phyloP scores from a whole-genome alignment of 2,888 invertebrate genomes.

The Eulithis testata region DNA sequence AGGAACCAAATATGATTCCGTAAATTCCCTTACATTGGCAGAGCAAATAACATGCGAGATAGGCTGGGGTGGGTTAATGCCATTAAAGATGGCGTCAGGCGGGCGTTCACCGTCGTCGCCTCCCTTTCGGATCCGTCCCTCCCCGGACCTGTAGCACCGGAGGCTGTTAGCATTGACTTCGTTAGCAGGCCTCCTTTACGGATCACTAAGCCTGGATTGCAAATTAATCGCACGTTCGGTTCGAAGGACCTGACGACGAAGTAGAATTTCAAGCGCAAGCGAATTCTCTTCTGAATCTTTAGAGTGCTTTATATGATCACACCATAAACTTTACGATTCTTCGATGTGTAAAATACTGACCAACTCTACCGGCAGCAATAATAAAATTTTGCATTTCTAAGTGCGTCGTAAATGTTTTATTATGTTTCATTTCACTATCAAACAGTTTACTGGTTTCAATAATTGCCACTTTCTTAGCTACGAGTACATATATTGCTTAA shows the following conservation, averaged over 20 bases:
- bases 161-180: constrained; percentile 23
- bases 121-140: constrained; percentile 33
- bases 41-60: constrained; percentile 25
- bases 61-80: constrained; percentile 39
- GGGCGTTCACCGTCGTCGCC: constrained; percentile 43
- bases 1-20: constrained; percentile 17
- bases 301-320: constrained; percentile 8
- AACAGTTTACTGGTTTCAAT: neutral
- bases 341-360: constrained; percentile 11
- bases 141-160: constrained; percentile 20
- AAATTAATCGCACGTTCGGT: constrained; percentile 24
- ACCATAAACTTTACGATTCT: constrained; percentile 19
- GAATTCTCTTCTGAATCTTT: neutral
- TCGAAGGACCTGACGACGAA: constrained; percentile 6
- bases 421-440: constrained; percentile 7
- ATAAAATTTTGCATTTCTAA: constrained; percentile 14
- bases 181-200: constrained; percentile 23
- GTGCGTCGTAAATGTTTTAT: constrained; percentile 23
- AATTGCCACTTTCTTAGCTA: neutral
- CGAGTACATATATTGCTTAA: neutral
- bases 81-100: constrained; percentile 48
- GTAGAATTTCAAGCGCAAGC: constrained; percentile 1
- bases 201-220: constrained; percentile 22
- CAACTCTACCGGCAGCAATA: constrained; percentile 11
- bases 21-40: constrained; percentile 12